Base-by-base conservation (phyloP, 2,888 invertebrate genomes). In the Mystacides longicornis region DNA sequence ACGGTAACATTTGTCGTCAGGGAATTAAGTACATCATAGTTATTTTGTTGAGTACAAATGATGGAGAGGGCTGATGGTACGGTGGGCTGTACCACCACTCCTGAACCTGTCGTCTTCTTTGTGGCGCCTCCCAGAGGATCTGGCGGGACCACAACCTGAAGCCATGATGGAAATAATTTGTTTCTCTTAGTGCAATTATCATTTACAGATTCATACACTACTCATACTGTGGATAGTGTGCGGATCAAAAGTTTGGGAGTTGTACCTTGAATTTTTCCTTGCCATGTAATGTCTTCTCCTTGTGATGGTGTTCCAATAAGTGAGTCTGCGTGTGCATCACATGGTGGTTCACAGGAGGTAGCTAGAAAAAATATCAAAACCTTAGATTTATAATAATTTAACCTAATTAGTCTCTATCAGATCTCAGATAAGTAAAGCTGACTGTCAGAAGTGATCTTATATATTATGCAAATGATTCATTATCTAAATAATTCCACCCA, bases 31-130 rank as follows among this genome's bases (percentile, higher is more conserved):
- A 77, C 76, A 55, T 77, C 77, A 64, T 76, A 77, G 60, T 75
- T 77, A 67, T 69, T 77, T 67, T 75, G 77, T 66, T 77, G 76
- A 58, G 77, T 77, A 71, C 77, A 74, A 46, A 77, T 77, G 69
- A 77, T 77, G 61, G 77, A 76, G 47, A 77, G 71, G 11, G 59
- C 56, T 9, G 55, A 18, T 21, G 49, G 9, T 21, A 19, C 45
- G 3, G 45, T 45, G 27, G 11, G 20, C 23, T 42, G 50, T 50
- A 11, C 50, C 33, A 20, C 50, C 27, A 43, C 50, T 23, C 55
- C 45, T 3, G 45, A 21, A 27, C 49, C 14, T 49, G 52, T 23
- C 49, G 52, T 23, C 42, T 55, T 54, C 37, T 55, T 55, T 23
- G 27, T 21, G 19, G 50, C 43, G 20, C 46, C 48, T 18, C 43